Percentiles rank a stretch among this genome's conserved stretches.
Evolutionary conservation across 1,140 invertebrate genomes (phyloP).

Genomic region (Tigriopus japonicus): DNA sequence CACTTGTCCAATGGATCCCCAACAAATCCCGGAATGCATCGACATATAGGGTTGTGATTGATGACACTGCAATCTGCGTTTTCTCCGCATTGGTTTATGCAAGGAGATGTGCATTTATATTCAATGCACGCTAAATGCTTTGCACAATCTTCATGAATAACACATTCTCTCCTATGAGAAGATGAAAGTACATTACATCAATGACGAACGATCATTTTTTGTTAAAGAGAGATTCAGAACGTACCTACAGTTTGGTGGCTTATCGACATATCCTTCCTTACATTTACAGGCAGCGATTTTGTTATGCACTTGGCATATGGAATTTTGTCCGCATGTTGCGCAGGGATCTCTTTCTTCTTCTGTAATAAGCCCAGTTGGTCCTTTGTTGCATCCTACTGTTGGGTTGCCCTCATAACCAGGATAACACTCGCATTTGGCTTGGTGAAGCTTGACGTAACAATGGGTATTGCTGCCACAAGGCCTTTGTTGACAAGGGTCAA

Average conservation of each 20-base stretch:
- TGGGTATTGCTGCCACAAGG: constrained; percentile 26
- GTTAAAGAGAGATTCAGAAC: constrained; percentile 18
- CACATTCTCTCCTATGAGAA: no score
- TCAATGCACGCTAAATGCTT: constrained; percentile 50
- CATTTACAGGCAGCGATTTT: constrained; percentile 33
- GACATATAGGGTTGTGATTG: constrained; percentile 58
- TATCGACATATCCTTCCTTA: constrained; percentile 65
- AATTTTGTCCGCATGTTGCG: no score
- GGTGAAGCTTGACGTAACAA: constrained; percentile 27
- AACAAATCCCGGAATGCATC: constrained; percentile 57
- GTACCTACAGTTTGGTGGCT: constrained; percentile 46
- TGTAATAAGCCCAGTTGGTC: no score
- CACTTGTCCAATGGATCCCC: constrained; percentile 42
- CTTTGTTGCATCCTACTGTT: no score
- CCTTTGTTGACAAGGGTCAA: constrained; percentile 40
- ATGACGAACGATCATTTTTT: no score
- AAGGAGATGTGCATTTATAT: constrained; percentile 43
- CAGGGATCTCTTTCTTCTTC: no score
- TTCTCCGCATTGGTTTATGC: constrained; percentile 17
- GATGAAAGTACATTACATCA: no score
- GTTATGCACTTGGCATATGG: no score
- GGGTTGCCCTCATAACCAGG: neutral
- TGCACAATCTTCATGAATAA: constrained; percentile 36
- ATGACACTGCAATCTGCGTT: constrained; percentile 31
- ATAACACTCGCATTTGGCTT: constrained; percentile 17